These are phyloP conservation scores for Hydrophis major DNA, from an alignment of 2,797 vertebrate genomes.

Conservation along the genomic window DNA sequence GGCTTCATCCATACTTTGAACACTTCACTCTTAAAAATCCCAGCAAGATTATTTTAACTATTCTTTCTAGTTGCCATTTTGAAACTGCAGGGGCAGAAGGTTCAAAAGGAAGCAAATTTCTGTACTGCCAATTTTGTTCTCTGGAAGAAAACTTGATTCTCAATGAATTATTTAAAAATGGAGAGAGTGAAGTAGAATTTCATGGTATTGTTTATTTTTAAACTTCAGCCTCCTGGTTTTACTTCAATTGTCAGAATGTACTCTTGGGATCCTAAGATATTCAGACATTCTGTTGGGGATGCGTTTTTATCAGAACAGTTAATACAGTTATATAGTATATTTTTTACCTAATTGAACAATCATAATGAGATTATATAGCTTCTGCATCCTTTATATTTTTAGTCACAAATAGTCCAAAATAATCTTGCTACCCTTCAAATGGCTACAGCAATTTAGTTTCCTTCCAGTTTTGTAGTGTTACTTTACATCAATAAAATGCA, in stretches of 20 bases:
- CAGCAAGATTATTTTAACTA: not conserved
- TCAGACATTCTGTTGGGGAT: not conserved
- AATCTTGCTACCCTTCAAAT: not conserved
- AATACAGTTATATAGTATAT: not conserved
- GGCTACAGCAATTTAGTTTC: not conserved
- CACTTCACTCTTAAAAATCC: not conserved
- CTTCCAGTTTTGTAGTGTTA: not conserved
- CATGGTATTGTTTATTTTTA: not conserved
- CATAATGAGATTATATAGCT: not conserved
- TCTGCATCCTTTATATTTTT: not conserved
- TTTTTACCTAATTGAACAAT: not conserved
- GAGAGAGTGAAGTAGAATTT: not conserved
- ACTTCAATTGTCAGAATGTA: not conserved
- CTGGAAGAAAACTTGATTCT: not conserved
- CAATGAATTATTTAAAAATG: not conserved
- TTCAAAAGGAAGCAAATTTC: not conserved
- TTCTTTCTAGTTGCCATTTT: not conserved
- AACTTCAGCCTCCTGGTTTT: not conserved
- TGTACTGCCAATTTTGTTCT: not conserved
- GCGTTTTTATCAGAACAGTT: not conserved
- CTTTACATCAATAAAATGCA: fast-evolving
- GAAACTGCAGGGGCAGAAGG: not conserved
- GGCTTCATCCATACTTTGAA: not conserved
- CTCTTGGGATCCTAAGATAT: fast-evolving
- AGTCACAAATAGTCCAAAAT: not conserved